Percentiles rank a stretch among this genome's conserved stretches.
phyloP scores from a whole-genome alignment of 2,888 invertebrate species.

The Dryococelus australis region DNA sequence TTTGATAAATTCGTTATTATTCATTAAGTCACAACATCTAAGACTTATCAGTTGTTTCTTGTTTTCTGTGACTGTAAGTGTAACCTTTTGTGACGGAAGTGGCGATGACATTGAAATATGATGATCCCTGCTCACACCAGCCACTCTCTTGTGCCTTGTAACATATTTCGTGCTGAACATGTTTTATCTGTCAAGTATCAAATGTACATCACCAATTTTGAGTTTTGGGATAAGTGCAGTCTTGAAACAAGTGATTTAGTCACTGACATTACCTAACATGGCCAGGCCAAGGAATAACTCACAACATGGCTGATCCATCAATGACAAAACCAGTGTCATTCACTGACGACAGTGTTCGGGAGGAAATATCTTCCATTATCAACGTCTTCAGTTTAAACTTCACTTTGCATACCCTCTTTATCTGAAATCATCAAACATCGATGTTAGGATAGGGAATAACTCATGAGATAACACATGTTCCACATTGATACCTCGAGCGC shows the following conservation, averaged over 20 bases:
- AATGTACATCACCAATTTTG: no score
- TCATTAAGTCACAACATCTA: no score
- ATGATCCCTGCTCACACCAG: not conserved
- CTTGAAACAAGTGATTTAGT: no score
- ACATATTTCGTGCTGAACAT: not conserved
- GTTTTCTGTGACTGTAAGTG: no score
- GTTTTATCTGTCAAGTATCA: not conserved
- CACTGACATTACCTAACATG: no score
- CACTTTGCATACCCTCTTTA: not conserved
- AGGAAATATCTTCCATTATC: not conserved
- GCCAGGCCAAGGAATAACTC: no score
- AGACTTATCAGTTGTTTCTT: no score
- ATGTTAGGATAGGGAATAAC: not conserved
- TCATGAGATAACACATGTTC: no score
- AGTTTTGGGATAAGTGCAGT: no score
- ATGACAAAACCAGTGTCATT: not conserved
- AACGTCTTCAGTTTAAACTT: not conserved
- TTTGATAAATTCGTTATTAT: no score
- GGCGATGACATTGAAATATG: not conserved
- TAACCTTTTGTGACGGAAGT: not conserved
- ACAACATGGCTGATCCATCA: no score
- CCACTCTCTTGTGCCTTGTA: not conserved
- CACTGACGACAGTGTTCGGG: not conserved
- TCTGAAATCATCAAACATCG: not conserved
- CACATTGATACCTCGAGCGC: no score